A percentile compares a stretch with the other conserved stretches of the same genome.
phyloP scores from a whole-genome alignment of 2,797 vertebrate genomes.

The Chrosomus eos region DNA sequence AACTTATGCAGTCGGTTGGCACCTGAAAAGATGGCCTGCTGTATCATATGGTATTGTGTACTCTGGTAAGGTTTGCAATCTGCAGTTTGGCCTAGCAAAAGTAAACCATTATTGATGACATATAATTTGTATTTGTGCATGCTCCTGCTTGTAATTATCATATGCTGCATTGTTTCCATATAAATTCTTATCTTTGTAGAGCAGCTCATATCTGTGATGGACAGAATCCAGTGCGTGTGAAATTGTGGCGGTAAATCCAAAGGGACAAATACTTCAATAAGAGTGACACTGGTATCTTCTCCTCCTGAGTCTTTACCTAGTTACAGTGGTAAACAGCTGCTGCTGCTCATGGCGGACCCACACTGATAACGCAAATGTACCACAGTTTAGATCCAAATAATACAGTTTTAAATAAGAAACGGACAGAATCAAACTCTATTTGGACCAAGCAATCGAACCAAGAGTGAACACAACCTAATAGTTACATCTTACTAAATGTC shows the following conservation, averaged over 20 bases:
- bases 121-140: not conserved
- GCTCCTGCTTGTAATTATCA: not conserved
- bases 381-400: not conserved
- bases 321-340: conserved; percentile 28
- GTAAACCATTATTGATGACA: not conserved
- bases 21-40: not conserved
- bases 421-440: not conserved
- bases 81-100: not conserved
- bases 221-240: not conserved
- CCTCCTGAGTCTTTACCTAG: conserved; percentile 35
- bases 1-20: not conserved
- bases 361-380: not conserved
- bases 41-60: not conserved
- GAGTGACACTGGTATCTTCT: not conserved
- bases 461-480: not conserved
- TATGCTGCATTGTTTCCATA: not conserved
- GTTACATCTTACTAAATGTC: not conserved
- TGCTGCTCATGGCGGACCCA: not conserved
- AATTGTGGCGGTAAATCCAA: conserved; percentile 4
- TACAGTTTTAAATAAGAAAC: not conserved
- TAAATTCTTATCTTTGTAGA: not conserved
- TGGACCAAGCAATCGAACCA: not conserved
- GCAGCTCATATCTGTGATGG: not conserved
- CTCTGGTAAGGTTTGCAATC: not conserved
- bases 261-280: conserved; percentile 30